Evolutionary conservation across 2,888 invertebrate species (phyloP).

Genomic region (Megamerina dolium): DNA sequence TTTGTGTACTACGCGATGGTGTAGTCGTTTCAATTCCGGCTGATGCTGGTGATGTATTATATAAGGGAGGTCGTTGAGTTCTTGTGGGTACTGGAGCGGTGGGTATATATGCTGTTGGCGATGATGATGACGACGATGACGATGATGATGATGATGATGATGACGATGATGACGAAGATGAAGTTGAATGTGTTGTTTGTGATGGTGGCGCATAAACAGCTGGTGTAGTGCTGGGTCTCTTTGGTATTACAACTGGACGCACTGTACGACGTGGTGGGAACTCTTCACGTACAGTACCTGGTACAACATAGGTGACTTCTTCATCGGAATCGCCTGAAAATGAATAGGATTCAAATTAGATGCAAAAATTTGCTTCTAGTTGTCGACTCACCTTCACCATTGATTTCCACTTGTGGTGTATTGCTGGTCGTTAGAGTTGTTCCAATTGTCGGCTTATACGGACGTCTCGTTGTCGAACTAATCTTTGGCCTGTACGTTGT

Average conservation of each 20-base stretch:
- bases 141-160: slow-evolving; percentile 21
- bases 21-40: slow-evolving; percentile 35
- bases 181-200: slow-evolving; percentile 13
- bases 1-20: slow-evolving; percentile 46
- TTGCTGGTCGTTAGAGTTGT: slow-evolving; percentile 33
- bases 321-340: slow-evolving; percentile 43
- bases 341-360: background rate
- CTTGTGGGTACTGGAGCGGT: slow-evolving; percentile 23
- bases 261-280: slow-evolving; percentile 49
- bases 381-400: slow-evolving; percentile 36
- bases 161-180: slow-evolving; percentile 25
- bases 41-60: too few relatives aligned
- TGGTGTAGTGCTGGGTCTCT: slow-evolving; percentile 39
- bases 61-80: slow-evolving; percentile 24
- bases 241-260: slow-evolving; percentile 39
- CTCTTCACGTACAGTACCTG: slow-evolving; percentile 49
- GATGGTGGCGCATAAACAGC: slow-evolving; percentile 47
- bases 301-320: slow-evolving; percentile 44
- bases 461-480: slow-evolving; percentile 39
- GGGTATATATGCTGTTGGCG: slow-evolving; percentile 28
- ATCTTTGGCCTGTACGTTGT: slow-evolving; percentile 44
- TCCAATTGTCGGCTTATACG: slow-evolving; percentile 24
- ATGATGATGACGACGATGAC: slow-evolving; percentile 24
- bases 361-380: background rate
- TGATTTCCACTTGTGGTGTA: slow-evolving; percentile 39